Base-by-base conservation (phyloP, 2,888 invertebrate genomes). In the Macrophya annulata region DNA sequence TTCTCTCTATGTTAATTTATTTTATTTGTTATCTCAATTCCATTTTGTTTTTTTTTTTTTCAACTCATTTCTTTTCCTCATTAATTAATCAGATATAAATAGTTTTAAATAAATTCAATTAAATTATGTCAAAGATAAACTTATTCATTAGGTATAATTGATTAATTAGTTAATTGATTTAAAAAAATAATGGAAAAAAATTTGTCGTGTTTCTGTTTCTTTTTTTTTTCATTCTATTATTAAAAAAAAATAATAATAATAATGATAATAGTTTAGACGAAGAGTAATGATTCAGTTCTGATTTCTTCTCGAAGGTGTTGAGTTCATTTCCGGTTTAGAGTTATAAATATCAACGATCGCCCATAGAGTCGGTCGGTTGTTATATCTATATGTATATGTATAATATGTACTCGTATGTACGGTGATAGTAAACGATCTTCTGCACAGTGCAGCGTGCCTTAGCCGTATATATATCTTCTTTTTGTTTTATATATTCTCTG, bases 291-390 rank as follows among this genome's bases (percentile, higher is more conserved):
- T 25, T 62, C 25, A 62, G 25, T 21, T 62, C 4, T 3, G 25
- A 21, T 62, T 21, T 62, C 25, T 62, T 62, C 31, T 3, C 31
- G 25, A 62, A 62, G 25, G 62, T 25, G 62, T 62, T 25, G 62
- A 62, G 62, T 21, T 10, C 25, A 62, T 25, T 62, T 62, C 62
- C 62, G 62, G 10, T 62, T 12, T 10, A 62, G 62, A 62, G 62
- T 62, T 62, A 62, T 62, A 62, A 62, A 62, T 62, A 62, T 62
- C 25, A 62, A 62, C 62, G 62, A 62, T 21, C 25, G 10, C 25
- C 62, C 17, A 12, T 21, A 21, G 62, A 21, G 62, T 12, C 21
- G 62, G 62, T 12, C 21, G 62, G 10, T 25, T 0, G 12, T 25
- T 12, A 21, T 21, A 10, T 62, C 10, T 21, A 21, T 62, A n/a